Conservation (phyloP, 2,797 vertebrate species). For the Novumbra hubbsi region DNA sequence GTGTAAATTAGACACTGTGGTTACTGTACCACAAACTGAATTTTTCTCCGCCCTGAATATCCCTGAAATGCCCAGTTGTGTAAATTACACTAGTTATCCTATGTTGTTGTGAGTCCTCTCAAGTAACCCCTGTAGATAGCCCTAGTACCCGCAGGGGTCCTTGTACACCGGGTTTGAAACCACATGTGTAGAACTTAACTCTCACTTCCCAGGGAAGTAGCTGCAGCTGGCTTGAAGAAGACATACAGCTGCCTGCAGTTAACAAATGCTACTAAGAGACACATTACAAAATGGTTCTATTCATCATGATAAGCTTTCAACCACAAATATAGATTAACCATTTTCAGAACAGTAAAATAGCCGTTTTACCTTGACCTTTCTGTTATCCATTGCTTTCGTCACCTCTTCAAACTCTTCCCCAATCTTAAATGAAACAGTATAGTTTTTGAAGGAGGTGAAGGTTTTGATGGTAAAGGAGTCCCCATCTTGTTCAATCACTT, state of each 20-base stretch:
- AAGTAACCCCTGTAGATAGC: too few relatives aligned
- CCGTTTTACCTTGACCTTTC: conserved; percentile 77
- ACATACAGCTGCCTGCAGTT: not conserved
- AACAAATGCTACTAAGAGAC: not conserved
- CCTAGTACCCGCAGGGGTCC: too few relatives aligned
- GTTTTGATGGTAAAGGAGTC: conserved; percentile 80
- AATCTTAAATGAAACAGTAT: conserved; percentile 73
- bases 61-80: not conserved
- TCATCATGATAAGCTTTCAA: not conserved
- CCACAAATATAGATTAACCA: not conserved
- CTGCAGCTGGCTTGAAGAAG: not conserved
- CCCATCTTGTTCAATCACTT: conserved; percentile 83
- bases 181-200: not conserved
- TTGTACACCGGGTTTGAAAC: too few relatives aligned
- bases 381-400: conserved; percentile 86
- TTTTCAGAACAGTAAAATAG: not conserved
- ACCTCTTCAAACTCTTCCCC: conserved; percentile 85
- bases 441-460: conserved; percentile 76
- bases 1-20: not conserved
- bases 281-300: not conserved
- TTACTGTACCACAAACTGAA: not conserved
- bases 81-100: too few relatives aligned
- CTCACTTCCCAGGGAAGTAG: not conserved
- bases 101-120: too few relatives aligned
- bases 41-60: too few relatives aligned